These are phyloP conservation scores for Alcis repandata DNA, from an alignment of 2,888 invertebrate genomes.

Conservation along the genomic window DNA sequence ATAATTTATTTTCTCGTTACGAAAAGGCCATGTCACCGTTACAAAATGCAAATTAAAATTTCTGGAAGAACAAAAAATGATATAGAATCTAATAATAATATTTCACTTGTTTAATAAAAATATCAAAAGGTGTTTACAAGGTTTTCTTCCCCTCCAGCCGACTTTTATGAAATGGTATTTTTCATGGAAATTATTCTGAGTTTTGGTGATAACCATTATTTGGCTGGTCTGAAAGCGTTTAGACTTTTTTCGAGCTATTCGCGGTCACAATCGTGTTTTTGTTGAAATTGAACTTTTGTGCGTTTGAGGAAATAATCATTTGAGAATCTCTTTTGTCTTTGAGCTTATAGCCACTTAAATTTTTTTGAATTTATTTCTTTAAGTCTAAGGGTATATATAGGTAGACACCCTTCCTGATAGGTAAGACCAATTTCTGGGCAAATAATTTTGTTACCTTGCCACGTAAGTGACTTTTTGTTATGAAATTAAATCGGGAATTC, in stretches of 20 bases:
- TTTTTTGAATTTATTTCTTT: background rate
- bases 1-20: slow-evolving; percentile 7
- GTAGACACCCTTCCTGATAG: no score
- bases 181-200: slow-evolving; percentile 39
- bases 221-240: slow-evolving; percentile 25
- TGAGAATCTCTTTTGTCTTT: background rate
- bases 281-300: background rate
- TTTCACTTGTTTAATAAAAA: slow-evolving; percentile 46
- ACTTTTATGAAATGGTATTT: slow-evolving; percentile 49
- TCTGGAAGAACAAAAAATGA: slow-evolving; percentile 12
- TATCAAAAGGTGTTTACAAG: slow-evolving; percentile 44
- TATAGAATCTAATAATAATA: slow-evolving; percentile 38
- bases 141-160: slow-evolving; percentile 26
- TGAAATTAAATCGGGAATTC: no score
- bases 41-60: slow-evolving; percentile 12
- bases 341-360: background rate
- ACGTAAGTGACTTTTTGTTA: no score
- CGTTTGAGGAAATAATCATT: background rate
- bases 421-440: no score
- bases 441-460: no score
- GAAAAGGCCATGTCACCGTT: slow-evolving; percentile 8
- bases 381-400: no score
- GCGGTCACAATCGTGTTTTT: slow-evolving; percentile 6
- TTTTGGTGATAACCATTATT: slow-evolving; percentile 41
- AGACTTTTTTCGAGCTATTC: slow-evolving; percentile 21